phyloP scores from a whole-genome alignment of 2,113 vertebrate genomes.

The Charina bottae region DNA sequence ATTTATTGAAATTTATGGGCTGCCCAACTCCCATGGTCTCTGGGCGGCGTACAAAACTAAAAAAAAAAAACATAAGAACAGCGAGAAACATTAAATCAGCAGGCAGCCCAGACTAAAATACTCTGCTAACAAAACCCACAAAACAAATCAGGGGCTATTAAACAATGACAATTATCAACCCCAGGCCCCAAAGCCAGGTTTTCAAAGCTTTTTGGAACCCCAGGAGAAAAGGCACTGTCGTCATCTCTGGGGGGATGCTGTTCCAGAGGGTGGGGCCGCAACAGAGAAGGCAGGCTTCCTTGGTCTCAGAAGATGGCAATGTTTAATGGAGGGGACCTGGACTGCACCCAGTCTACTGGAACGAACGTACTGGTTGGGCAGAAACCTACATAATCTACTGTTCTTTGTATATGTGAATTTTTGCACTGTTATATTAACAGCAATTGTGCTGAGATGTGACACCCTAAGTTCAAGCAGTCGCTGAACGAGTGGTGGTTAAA shows the following conservation, averaged over 20 bases:
- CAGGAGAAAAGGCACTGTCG: not conserved
- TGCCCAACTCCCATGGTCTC: not conserved
- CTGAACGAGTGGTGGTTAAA: not conserved
- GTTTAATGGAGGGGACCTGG: not conserved
- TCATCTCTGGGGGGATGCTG: not conserved
- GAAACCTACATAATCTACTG: not conserved
- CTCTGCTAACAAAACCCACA: not conserved
- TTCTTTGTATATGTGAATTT: not conserved
- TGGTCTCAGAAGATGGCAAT: not conserved
- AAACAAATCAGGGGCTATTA: not conserved
- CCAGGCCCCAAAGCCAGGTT: not conserved
- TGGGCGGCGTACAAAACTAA: not conserved
- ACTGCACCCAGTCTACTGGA: not conserved
- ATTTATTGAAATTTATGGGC: not conserved
- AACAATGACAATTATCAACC: not conserved
- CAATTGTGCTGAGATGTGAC: not conserved
- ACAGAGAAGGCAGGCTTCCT: not conserved
- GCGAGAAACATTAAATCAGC: not conserved
- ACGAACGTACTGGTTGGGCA: not conserved
- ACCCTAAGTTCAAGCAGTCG: not conserved
- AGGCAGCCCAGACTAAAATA: not conserved
- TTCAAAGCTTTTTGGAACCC: not conserved
- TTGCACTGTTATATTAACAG: not conserved
- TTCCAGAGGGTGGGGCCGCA: not conserved
- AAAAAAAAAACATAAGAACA: not conserved